A percentile compares a stretch with the other conserved stretches of the same genome.
Conservation (phyloP, 2,888 invertebrate genomes). For the Serripes groenlandicus region DNA sequence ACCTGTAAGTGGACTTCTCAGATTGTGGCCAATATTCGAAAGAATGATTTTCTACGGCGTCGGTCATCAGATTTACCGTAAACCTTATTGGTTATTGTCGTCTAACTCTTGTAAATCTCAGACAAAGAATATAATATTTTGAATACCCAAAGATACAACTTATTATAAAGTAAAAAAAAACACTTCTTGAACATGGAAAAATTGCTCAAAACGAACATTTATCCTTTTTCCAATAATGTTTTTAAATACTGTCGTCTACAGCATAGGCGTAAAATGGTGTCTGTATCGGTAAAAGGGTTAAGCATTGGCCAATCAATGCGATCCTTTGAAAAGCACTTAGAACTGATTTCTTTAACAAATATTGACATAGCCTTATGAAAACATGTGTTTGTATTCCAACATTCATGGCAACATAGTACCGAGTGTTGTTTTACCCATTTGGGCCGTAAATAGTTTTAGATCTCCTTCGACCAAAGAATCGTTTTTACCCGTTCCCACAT, state of each 20-base stretch:
- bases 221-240: neutral
- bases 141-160: no score
- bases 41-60: no score
- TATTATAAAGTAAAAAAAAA: no score
- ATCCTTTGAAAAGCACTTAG: conserved; percentile 14
- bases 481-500: no score
- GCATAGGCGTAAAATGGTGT: neutral
- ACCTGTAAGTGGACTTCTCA: no score
- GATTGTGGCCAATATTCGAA: no score
- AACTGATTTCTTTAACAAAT: conserved; percentile 28
- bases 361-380: conserved; percentile 17
- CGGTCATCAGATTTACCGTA: no score
- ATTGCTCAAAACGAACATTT: neutral
- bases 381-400: conserved; percentile 17
- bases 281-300: neutral
- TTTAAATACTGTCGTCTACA: neutral
- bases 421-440: conserved; percentile 15
- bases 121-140: no score
- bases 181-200: neutral
- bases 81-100: no score
- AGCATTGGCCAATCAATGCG: conserved; percentile 9
- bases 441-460: neutral
- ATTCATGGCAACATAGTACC: conserved; percentile 1
- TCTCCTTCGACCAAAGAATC: neutral
- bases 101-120: no score